Conservation (phyloP, 2,797 vertebrate genomes). For the Melanotaenia boesemani region DNA sequence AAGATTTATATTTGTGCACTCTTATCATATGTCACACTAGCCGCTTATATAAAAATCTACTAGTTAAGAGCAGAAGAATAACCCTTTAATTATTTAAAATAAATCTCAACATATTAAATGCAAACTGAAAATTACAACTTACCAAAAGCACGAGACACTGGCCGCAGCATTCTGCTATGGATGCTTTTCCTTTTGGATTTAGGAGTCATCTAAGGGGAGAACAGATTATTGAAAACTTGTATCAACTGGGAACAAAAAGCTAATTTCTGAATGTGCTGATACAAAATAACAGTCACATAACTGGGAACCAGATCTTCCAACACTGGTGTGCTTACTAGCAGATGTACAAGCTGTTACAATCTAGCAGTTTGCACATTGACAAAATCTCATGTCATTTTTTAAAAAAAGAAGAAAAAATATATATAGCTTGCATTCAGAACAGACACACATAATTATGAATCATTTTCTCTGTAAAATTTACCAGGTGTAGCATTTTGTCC, state of each 20-base stretch:
- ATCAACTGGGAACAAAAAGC: not conserved
- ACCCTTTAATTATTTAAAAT: not conserved
- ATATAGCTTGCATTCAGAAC: no score
- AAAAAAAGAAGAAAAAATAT: not conserved
- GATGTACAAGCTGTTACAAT: not conserved
- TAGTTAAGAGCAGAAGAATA: not conserved
- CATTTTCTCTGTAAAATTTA: not conserved
- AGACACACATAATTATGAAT: not conserved
- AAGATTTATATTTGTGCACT: not conserved
- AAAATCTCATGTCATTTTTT: not conserved
- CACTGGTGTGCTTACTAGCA: no score
- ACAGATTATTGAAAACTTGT: not conserved
- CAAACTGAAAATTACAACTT: slow-evolving; percentile 46
- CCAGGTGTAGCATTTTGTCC: not conserved
- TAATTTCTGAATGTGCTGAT: not conserved
- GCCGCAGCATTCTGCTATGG: slow-evolving; percentile 97
- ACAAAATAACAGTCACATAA: not conserved
- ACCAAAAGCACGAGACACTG: slow-evolving; percentile 97
- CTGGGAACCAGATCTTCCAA: not conserved
- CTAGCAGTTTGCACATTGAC: not conserved
- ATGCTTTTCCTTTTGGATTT: slow-evolving; percentile 99
- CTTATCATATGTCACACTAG: not conserved
- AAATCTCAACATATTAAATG: not conserved
- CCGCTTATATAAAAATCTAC: not conserved
- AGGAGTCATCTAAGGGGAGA: slow-evolving; percentile 91